Conservation (phyloP, 2,888 invertebrate genomes). For the Quadroppia sp. region DNA sequence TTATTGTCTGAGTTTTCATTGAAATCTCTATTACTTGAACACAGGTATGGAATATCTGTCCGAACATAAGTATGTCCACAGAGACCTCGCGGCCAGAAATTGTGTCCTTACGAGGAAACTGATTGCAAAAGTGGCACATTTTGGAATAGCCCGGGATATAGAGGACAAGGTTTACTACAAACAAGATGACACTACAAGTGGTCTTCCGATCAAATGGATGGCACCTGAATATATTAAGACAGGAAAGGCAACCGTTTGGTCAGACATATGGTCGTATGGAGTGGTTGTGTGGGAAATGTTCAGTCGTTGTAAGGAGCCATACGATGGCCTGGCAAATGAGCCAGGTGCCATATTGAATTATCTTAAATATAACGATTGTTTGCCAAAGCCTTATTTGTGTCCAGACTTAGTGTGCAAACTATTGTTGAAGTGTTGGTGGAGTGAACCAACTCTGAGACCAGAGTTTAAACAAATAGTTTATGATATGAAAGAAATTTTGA, state of each 20-base stretch:
- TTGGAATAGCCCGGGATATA: slow-evolving; percentile 88
- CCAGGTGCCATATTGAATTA: no score
- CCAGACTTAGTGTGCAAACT: slow-evolving; percentile 84
- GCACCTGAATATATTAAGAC: slow-evolving; percentile 97
- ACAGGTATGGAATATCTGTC: slow-evolving; percentile 99
- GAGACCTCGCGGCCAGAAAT: slow-evolving; percentile 95
- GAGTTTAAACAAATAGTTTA: no score
- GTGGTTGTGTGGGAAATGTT: slow-evolving; percentile 99
- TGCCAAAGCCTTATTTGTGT: slow-evolving; percentile 80
- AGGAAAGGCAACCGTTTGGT: slow-evolving; percentile 89
- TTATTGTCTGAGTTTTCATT: no score
- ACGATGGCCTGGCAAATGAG: slow-evolving; percentile 90
- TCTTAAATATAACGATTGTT: slow-evolving; percentile 74
- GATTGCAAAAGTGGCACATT: slow-evolving; percentile 90
- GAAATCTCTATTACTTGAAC: no score
- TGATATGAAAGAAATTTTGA: no score
- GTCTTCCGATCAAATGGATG: slow-evolving; percentile 69
- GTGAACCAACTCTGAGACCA: slow-evolving; percentile 80
- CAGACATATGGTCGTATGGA: slow-evolving; percentile 97
- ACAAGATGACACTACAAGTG: slow-evolving; percentile 65
- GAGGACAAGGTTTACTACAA: slow-evolving; percentile 99
- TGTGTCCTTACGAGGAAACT: slow-evolving; percentile 93
- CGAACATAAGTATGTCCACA: slow-evolving; percentile 79
- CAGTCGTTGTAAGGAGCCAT: slow-evolving; percentile 96
- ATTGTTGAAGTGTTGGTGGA: slow-evolving; percentile 95